A percentile compares a stretch with the other conserved stretches of the same genome.
Evolutionary conservation across 2,888 invertebrate species (phyloP).

Genomic region (Nomada fucata): DNA sequence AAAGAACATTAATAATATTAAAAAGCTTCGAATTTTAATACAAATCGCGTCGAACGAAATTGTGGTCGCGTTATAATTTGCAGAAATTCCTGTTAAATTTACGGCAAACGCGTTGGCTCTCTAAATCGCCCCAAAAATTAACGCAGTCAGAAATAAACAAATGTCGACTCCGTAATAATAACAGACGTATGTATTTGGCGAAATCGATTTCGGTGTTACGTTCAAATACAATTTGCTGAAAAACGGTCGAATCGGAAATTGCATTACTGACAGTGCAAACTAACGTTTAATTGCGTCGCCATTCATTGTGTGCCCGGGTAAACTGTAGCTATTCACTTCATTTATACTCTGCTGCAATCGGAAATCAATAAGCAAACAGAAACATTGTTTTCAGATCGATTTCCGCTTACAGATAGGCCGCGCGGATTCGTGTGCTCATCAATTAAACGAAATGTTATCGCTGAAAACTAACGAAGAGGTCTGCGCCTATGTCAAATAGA

Average conservation of each 20-base stretch:
- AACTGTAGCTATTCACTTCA: conserved; percentile 61
- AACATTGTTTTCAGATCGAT: conserved; percentile 68
- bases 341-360: conserved; percentile 64
- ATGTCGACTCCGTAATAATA: conserved; percentile 52
- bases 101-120: not conserved
- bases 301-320: conserved; percentile 54
- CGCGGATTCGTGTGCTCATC: conserved; percentile 48
- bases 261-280: conserved; percentile 63
- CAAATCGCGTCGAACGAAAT: no score
- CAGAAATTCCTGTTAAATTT: not conserved
- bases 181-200: conserved; percentile 35
- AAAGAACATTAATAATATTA: not conserved
- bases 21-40: not conserved
- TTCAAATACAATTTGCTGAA: conserved; percentile 54
- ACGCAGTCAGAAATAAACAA: conserved; percentile 24
- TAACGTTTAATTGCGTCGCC: conserved; percentile 68
- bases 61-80: no score
- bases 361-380: conserved; percentile 69
- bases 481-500: not conserved
- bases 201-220: conserved; percentile 51
- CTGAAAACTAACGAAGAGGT: conserved; percentile 31
- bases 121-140: not conserved
- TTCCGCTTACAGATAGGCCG: conserved; percentile 63
- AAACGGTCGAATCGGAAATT: conserved; percentile 60
- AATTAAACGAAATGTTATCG: conserved; percentile 60